Percentiles rank a stretch among this genome's conserved stretches.
phyloP scores from a whole-genome alignment of 2,113 vertebrate species.

The Pelusios castaneus region DNA sequence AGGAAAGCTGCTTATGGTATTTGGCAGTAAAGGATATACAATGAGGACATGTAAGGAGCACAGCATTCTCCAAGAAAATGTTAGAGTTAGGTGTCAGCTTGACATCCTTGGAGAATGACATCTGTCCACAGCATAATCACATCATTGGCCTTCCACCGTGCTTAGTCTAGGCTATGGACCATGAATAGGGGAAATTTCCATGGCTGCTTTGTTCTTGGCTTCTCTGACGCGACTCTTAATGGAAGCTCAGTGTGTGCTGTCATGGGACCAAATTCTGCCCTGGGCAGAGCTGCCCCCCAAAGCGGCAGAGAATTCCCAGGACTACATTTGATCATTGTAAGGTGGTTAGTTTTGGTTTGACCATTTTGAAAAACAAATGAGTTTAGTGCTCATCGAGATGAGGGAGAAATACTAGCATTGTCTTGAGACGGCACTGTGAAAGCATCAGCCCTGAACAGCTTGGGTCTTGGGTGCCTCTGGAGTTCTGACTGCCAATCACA shows the following conservation, averaged over 20 bases:
- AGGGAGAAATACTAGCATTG: accelerated
- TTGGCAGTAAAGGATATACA: accelerated
- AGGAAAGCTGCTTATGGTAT: accelerated
- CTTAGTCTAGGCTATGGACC: neutral
- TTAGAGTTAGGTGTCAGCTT: neutral
- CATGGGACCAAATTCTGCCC: neutral
- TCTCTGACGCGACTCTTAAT: neutral
- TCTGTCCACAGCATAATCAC: neutral
- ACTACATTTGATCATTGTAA: neutral
- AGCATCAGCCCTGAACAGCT: neutral
- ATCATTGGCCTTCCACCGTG: too few relatives aligned
- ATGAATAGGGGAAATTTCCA: neutral
- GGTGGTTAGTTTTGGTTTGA: neutral
- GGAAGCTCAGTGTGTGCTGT: neutral
- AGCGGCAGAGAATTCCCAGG: neutral
- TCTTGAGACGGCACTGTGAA: neutral
- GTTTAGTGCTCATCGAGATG: neutral
- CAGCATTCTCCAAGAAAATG: neutral
- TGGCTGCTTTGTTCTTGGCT: neutral
- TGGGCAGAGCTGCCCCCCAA: neutral
- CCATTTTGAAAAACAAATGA: neutral
- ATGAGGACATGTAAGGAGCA: accelerated
- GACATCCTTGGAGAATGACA: accelerated
- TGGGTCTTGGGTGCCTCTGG: neutral
- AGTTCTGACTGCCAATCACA: neutral